Conservation (phyloP, 2,113 vertebrate species). For the Ageneiosus marmoratus region DNA sequence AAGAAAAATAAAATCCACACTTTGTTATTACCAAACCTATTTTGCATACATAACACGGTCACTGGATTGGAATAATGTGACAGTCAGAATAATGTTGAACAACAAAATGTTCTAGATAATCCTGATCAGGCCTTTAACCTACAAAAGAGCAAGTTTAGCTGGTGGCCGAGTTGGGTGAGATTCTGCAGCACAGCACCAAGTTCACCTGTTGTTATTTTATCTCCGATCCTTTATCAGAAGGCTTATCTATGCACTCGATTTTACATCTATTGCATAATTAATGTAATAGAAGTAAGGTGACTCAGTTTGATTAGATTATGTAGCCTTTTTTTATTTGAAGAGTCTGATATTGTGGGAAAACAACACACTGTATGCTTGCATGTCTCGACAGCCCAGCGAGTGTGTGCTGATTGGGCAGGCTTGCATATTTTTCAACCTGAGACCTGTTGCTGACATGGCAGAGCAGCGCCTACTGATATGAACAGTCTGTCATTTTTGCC, state of each 20-base stretch:
- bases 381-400: background rate
- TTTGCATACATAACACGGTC: background rate
- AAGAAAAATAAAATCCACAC: background rate
- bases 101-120: conserved; percentile 23
- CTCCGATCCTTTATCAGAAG: background rate
- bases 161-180: conserved; percentile 6
- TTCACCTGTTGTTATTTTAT: background rate
- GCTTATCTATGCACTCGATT: background rate
- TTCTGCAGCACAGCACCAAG: background rate
- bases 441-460: conserved; percentile 41
- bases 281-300: background rate
- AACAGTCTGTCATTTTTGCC: conserved; percentile 17
- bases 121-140: background rate
- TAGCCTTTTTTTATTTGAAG: background rate
- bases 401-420: conserved; percentile 11
- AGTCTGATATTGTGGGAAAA: conserved; percentile 1
- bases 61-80: background rate
- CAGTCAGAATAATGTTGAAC: background rate
- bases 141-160: background rate
- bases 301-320: background rate
- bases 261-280: background rate
- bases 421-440: conserved; percentile 30
- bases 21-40: background rate
- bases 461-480: conserved; percentile 7
- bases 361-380: background rate